These are phyloP conservation scores for Microplitis demolitor DNA, from an alignment of 1,140 invertebrate genomes.

Conservation along the genomic window DNA sequence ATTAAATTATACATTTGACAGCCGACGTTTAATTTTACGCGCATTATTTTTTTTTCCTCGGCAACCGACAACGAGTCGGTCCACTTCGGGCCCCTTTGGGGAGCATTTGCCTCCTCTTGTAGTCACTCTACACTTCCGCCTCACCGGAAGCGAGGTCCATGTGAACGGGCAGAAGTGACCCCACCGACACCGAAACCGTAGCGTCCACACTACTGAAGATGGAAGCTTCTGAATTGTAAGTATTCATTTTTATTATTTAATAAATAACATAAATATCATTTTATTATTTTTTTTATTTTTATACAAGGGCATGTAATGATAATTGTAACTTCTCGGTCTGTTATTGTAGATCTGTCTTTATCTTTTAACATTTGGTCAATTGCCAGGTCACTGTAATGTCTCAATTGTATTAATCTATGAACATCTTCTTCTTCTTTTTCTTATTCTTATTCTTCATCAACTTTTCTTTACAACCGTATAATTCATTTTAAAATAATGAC, in stretches of 20 bases:
- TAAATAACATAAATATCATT: not conserved
- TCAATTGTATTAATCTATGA: no score
- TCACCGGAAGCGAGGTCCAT: conserved; percentile 49
- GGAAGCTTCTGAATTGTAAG: conserved; percentile 59
- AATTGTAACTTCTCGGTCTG: no score
- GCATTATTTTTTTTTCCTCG: not conserved
- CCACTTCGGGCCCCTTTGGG: conserved; percentile 2
- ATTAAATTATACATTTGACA: not conserved
- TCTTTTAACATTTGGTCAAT: no score
- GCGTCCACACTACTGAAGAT: conserved; percentile 36
- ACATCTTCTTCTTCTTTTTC: no score
- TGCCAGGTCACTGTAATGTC: no score
- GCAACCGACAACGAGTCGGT: not conserved
- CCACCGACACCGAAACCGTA: conserved; percentile 15
- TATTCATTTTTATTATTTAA: conserved; percentile 31
- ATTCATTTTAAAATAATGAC: no score
- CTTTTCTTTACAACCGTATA: no score
- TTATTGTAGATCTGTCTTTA: no score
- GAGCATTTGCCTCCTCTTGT: conserved; percentile 22
- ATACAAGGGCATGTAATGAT: not conserved
- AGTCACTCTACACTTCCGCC: conserved; percentile 42
- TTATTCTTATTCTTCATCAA: no score
- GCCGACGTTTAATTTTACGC: not conserved
- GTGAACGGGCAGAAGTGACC: conserved; percentile 36
- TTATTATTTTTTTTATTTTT: not conserved